Evolutionary conservation across 1,140 invertebrate genomes (phyloP), one percentile per base, ranked within the genome.

Genomic region (Helicoverpa zea): DNA sequence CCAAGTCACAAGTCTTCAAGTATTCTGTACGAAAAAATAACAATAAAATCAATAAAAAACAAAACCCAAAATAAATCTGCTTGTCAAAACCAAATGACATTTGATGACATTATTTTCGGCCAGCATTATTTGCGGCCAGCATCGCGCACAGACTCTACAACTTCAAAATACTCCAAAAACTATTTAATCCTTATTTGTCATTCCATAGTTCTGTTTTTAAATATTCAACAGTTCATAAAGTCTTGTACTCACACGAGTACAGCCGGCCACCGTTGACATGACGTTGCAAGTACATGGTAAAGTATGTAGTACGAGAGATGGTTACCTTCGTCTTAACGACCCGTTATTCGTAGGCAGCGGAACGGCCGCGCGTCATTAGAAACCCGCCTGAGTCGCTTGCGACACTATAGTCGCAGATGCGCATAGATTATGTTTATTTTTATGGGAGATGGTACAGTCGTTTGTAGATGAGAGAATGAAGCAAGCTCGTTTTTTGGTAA

Each of bases 321-420:
- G 66, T 51, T 70, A 70, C 66, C 47, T 68, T 68, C 64, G 66
- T 23, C 68, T 72, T 54, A 72, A 54, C 47, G 47, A 72, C 49
- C 63, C 68, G 68, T 72, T 72, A 72, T 30, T 72, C 68, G 68
- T 72, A 54, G 49, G 47, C 68, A 29, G 68, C 68, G 68, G 64
- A 68, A 72, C 68, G 18, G n/a, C 61, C 51, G 35, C 76, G 61
- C 51, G 66, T 84, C 77, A 80, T 81, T 83, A 72, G 89, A 89
- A 90, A 89, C 86, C 87, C 66, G 78, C 74, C 80, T 81, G 85
- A 72, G 76, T 30, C 68, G 54, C 83, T 85, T 79, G 86, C 87
- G 82, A 88, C 88, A 89, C 85, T 87, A 89, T 85, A 84, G 80
- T 86, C 87, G 76, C 80, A 68, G 68, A 72, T 72, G 52, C 68